These are phyloP conservation scores for Falcunculus frontatus DNA, from an alignment of 2,113 vertebrate species.

Conservation along the genomic window DNA sequence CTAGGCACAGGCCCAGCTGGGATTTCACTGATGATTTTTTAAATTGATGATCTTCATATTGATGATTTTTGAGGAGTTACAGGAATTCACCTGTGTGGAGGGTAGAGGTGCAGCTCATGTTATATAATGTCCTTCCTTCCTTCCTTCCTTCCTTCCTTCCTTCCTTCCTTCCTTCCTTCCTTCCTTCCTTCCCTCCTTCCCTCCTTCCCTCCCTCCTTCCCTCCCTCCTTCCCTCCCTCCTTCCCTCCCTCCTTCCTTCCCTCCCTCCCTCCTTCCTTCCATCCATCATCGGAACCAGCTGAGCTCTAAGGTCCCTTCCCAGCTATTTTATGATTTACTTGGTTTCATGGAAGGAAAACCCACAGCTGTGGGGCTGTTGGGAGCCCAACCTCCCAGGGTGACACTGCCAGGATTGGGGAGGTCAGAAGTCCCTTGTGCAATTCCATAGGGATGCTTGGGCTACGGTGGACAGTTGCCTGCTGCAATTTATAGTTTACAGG, in stretches of 20 bases:
- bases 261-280: accelerated
- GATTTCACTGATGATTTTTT: neutral
- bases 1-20: neutral
- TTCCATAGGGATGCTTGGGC: neutral
- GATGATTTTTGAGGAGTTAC: neutral
- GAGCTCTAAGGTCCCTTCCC: neutral
- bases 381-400: neutral
- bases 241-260: neutral
- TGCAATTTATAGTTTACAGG: neutral
- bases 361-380: neutral
- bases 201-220: no score
- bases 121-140: no score
- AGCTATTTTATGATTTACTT: no score
- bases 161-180: neutral
- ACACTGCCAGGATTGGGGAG: neutral
- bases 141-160: neutral
- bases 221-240: neutral
- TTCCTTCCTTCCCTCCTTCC: no score
- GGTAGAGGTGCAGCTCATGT: neutral
- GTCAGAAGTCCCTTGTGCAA: neutral
- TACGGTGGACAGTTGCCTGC: neutral
- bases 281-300: neutral
- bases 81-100: neutral
- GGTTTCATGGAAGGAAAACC: neutral
- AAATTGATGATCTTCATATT: neutral